These are phyloP conservation scores for Anadara kagoshimensis DNA, from an alignment of 1,140 invertebrate genomes.

Conservation along the genomic window DNA sequence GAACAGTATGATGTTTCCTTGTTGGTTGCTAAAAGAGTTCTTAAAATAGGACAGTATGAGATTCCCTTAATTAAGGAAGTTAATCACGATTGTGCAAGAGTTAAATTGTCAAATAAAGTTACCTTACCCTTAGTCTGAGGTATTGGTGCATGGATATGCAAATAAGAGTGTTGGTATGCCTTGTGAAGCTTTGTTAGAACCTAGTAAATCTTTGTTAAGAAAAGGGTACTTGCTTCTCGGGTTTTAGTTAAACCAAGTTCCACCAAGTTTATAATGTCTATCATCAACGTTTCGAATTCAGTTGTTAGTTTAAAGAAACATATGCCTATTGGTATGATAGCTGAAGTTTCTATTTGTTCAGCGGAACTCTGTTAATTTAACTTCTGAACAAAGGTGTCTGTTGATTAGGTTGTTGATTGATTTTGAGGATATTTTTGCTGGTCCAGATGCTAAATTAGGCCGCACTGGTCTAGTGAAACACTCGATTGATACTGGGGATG, in stretches of 20 bases:
- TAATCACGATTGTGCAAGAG: too few relatives aligned
- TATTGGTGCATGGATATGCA: too few relatives aligned
- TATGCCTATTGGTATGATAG: not conserved
- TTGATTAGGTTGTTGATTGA: not conserved
- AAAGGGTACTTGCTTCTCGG: not conserved
- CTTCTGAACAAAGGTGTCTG: not conserved
- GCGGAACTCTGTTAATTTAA: constrained; percentile 11
- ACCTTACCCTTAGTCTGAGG: too few relatives aligned
- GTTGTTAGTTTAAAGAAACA: not conserved
- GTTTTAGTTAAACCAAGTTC: constrained; percentile 5
- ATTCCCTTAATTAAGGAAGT: too few relatives aligned
- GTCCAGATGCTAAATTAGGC: constrained; percentile 25
- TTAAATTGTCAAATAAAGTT: too few relatives aligned
- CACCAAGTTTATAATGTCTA: not conserved
- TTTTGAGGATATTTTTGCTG: constrained; percentile 43
- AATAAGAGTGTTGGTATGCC: too few relatives aligned
- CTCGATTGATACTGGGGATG: constrained; percentile 19
- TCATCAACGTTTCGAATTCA: not conserved
- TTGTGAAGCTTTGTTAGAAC: not conserved
- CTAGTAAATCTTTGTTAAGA: not conserved
- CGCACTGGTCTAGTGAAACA: constrained; percentile 16
- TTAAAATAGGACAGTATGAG: too few relatives aligned
- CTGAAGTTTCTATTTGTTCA: not conserved
- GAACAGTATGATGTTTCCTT: too few relatives aligned
- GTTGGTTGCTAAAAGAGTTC: too few relatives aligned